phyloP scores from a whole-genome alignment of 2,888 invertebrate genomes.

The Heliconius ismenius region DNA sequence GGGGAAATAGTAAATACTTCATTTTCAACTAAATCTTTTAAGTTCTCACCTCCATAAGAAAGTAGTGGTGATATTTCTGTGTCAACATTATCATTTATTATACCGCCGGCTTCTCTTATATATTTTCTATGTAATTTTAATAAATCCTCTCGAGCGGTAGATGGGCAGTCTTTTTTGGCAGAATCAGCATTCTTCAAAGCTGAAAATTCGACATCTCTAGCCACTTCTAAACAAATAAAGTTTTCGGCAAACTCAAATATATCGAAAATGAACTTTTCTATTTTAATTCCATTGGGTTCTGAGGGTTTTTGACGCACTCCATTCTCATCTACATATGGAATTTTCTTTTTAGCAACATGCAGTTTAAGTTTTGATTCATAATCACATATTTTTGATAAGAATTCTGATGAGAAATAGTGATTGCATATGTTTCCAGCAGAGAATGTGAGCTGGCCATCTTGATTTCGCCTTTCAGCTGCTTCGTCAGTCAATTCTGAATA shows the following conservation, averaged over 20 bases:
- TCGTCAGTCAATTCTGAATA: constrained; percentile 97
- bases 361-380: constrained; percentile 90
- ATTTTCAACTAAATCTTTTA: constrained; percentile 84
- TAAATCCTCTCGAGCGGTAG: constrained; percentile 90
- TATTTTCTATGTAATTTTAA: constrained; percentile 89
- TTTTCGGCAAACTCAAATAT: constrained; percentile 96
- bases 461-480: constrained; percentile 90
- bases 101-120: constrained; percentile 91
- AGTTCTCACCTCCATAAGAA: constrained; percentile 94
- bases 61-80: constrained; percentile 96
- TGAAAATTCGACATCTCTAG: constrained; percentile 96
- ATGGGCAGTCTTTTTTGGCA: constrained; percentile 94
- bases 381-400: constrained; percentile 88
- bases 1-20: constrained; percentile 86
- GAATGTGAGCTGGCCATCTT: constrained; percentile 91
- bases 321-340: constrained; percentile 89
- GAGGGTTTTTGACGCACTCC: constrained; percentile 88
- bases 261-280: constrained; percentile 99
- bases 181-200: constrained; percentile 97
- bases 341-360: constrained; percentile 98
- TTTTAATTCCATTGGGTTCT: constrained; percentile 96
- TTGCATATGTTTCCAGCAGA: constrained; percentile 99
- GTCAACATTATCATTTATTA: constrained; percentile 83
- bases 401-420: constrained; percentile 95
- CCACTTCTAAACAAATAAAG: constrained; percentile 96